Evolutionary conservation across 2,888 invertebrate species (phyloP), one percentile per base, ranked within the genome.

Genomic region (Pristionchus fissidentatus): DNA sequence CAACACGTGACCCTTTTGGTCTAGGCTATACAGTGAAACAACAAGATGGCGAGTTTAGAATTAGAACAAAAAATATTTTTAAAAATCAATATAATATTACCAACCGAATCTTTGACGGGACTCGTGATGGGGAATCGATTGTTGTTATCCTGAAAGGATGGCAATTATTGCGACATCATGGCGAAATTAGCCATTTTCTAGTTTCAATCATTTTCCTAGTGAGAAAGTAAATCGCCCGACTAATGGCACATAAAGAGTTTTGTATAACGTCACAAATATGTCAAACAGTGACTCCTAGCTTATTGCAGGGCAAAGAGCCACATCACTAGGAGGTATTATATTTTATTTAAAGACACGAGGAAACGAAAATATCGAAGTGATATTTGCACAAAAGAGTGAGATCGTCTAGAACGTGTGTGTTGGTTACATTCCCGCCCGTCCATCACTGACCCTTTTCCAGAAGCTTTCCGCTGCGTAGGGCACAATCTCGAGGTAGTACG

Each of bases 381-480:
- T n/a, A n/a, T n/a, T n/a, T n/a, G n/a, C n/a, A n/a, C n/a, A n/a
- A n/a, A n/a, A 57, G 8, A 57, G 3, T 3, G n/a, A 22, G 26
- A 57, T 1, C n/a, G 29, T 26, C n/a, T 22, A 57, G 29, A 29
- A 62, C n/a, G 62, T 29, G 55, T 55, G 4, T 8, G 55, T 22
- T 22, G n/a, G 22, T 35, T 35, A 32, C 57, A 15, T 26, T 38
- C 66, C 22, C n/a, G n/a, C 32, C n/a, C 32, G 41, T 35, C 32
- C 19, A 49, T n/a, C 38, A 43, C 73, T 35, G 19, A 81, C 80
- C 62, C 38, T 81, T 38, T 46, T 55, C 80, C 80, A 81, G 32
- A 81, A 29, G 35, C 80, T 62, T 32, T 32, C 35, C 60, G 15
- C 32, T 26, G 62, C 60, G n/a, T 81, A 81, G 0, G 80, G 80